Evolutionary conservation across 2,797 vertebrate species (phyloP).

Genomic region (Cottoperca gobio): DNA sequence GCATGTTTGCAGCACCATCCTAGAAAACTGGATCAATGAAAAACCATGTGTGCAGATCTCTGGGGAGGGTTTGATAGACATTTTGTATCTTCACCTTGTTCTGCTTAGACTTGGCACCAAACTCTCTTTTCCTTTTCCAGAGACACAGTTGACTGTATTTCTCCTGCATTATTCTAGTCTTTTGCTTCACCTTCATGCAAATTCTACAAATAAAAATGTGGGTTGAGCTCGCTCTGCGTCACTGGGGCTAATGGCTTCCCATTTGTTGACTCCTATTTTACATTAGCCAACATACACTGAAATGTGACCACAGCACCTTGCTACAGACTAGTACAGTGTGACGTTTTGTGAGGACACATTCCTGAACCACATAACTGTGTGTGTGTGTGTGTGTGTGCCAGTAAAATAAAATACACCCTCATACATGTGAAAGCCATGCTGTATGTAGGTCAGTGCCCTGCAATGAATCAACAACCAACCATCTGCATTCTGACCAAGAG

Average conservation of each 20-base stretch:
- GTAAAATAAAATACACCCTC: conserved; percentile 2
- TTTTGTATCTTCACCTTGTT: conserved; percentile 2
- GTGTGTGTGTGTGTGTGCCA: not conserved
- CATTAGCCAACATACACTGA: not conserved
- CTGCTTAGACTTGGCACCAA: not conserved
- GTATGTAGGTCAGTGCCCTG: conserved; percentile 43
- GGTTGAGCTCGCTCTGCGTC: not conserved
- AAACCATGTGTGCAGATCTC: not conserved
- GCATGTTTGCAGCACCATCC: not conserved
- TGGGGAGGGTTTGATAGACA: not conserved
- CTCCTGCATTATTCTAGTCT: not conserved
- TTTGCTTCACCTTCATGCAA: not conserved
- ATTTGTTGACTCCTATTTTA: not conserved
- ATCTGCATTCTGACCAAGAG: conserved; percentile 25
- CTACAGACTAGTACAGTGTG: not conserved
- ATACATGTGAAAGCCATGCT: conserved; percentile 15
- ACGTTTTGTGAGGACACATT: conserved; percentile 8
- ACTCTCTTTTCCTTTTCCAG: not conserved
- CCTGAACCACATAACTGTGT: not conserved
- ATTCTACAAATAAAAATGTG: not conserved
- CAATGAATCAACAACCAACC: conserved; percentile 25
- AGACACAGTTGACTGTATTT: not conserved
- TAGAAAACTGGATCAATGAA: conserved; percentile 4
- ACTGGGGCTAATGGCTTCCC: not conserved
- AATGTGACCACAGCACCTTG: not conserved